phyloP scores from a whole-genome alignment of 2,888 invertebrate species.

The Smittia sp. region DNA sequence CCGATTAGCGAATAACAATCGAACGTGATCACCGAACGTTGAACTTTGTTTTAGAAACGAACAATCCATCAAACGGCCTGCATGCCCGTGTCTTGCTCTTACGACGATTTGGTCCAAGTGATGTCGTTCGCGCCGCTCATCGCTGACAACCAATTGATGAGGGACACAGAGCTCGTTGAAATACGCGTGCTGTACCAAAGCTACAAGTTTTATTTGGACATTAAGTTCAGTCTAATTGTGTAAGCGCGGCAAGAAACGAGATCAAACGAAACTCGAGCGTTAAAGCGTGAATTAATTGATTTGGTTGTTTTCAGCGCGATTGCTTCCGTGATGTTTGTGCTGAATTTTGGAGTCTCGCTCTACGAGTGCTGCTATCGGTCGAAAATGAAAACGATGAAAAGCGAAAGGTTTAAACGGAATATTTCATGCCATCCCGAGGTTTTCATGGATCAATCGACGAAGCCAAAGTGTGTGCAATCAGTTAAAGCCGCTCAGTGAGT shows the following conservation, averaged over 20 bases:
- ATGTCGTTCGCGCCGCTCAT: conserved; percentile 45
- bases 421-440: not conserved
- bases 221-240: conserved; percentile 47
- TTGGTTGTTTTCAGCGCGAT: not conserved
- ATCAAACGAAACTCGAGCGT: not conserved
- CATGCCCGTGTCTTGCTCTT: conserved; percentile 47
- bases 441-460: conserved; percentile 42
- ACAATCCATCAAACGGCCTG: conserved; percentile 48
- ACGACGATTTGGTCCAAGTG: conserved; percentile 46
- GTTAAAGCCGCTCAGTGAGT: not conserved
- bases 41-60: not conserved
- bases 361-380: conserved; percentile 8
- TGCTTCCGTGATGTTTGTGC: conserved; percentile 2
- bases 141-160: conserved; percentile 46
- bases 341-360: not conserved
- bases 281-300: not conserved
- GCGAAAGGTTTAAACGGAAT: not conserved
- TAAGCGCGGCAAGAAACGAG: conserved; percentile 43
- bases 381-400: not conserved
- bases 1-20: no score
- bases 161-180: conserved; percentile 46
- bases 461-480: conserved; percentile 43
- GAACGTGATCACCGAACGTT: no score
- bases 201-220: conserved; percentile 47
- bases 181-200: conserved; percentile 45